Conservation (phyloP, 2,113 vertebrate genomes). For the Triplophysa tibetana region DNA sequence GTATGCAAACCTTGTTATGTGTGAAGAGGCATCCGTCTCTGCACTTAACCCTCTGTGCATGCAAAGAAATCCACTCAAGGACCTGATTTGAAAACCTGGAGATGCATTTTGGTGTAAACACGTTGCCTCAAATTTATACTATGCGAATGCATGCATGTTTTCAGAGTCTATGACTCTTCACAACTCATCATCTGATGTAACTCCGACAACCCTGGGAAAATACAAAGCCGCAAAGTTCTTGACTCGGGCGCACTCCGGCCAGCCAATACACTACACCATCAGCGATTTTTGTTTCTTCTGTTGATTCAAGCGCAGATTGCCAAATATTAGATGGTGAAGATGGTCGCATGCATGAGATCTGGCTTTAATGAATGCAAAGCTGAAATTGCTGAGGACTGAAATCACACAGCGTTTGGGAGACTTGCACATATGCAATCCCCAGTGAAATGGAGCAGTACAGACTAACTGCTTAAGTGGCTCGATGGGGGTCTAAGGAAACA, state of each 20-base stretch:
- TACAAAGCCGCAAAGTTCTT: conserved; percentile 16
- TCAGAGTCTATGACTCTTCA: neutral
- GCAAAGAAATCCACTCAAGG: neutral
- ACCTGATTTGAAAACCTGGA: neutral
- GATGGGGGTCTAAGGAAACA: neutral
- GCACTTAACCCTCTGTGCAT: neutral
- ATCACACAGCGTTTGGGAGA: conserved; percentile 6
- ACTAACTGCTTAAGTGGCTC: conserved; percentile 40
- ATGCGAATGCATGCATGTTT: neutral
- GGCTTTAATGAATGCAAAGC: conserved; percentile 37
- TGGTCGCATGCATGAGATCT: conserved; percentile 7
- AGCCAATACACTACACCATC: neutral
- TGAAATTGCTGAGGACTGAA: conserved; percentile 24
- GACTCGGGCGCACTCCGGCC: neutral
- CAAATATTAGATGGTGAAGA: conserved; percentile 6
- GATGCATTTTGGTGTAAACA: neutral
- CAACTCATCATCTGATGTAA: neutral
- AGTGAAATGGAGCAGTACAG: conserved; percentile 28
- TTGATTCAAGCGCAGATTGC: neutral
- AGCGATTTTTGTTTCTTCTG: neutral
- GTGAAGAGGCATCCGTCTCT: neutral
- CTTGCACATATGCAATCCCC: conserved; percentile 23
- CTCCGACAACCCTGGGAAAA: conserved; percentile 17
- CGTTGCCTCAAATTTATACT: neutral
- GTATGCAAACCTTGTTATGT: neutral